Evolutionary conservation across 2,888 invertebrate species (phyloP).

Genomic region (Stegophylla sp.): DNA sequence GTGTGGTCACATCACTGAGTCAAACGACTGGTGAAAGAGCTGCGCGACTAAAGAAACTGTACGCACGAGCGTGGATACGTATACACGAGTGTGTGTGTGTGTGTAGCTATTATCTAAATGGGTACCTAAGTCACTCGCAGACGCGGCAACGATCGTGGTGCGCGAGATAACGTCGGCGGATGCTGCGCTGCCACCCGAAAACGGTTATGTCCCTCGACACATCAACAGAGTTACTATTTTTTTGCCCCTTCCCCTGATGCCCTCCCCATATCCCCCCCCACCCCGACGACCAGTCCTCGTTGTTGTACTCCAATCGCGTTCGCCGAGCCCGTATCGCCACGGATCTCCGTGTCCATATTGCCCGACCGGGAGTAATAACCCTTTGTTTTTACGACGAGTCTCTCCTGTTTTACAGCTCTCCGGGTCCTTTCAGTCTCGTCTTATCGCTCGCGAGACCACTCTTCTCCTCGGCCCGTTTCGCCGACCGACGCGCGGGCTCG

Average conservation of each 20-base stretch:
- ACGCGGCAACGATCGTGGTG: background rate
- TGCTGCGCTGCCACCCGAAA: background rate
- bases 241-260: too few species aligned
- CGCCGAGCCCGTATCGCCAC: constrained; percentile 25
- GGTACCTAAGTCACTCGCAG: background rate
- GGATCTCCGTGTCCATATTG: constrained; percentile 34
- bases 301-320: constrained; percentile 5
- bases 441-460: constrained; percentile 19
- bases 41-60: too few species aligned
- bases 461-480: background rate
- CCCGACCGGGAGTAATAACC: constrained; percentile 53
- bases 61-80: background rate
- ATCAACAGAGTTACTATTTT: constrained; percentile 1
- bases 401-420: constrained; percentile 29
- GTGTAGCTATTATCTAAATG: background rate
- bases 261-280: background rate
- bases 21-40: too few species aligned
- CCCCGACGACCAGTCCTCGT: too few species aligned
- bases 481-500: background rate
- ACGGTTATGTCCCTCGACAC: constrained; percentile 34
- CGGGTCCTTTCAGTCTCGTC: constrained; percentile 24
- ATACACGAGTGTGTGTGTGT: background rate
- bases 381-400: constrained; percentile 48
- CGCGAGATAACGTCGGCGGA: constrained; percentile 13
- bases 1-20: too few species aligned